Base-by-base conservation (phyloP, 2,113 vertebrate species). In the Marcusenius ussheri region DNA sequence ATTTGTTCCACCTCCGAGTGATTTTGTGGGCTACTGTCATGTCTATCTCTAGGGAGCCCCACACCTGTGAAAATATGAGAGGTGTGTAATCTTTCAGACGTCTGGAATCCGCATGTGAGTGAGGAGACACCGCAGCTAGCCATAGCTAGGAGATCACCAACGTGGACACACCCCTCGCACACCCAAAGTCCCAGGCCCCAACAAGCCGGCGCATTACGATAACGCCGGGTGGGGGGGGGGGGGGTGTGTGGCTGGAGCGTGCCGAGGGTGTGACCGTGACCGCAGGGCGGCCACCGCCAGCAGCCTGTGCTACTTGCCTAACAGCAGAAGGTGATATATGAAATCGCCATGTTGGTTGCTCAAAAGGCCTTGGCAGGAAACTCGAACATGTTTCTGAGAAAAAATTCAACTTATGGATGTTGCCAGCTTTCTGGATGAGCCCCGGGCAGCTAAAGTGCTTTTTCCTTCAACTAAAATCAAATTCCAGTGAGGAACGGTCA, bases 31-130 rank as follows among this genome's bases (percentile, higher is more conserved):
- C 88, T 42, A 27, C 11, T 62, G 56, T 89, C 74, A 62, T 80
- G 51, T 89, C 77, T 89, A 51, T 89, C 39, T 89, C 88, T 62
- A n/a, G 46, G 62, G 88, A 27, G 62, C n/a, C 58, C 62, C 88
- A 74, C 66, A 89, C 45, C 42, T 89, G 89, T 39, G 83, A 31
- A 47, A 47, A 83, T 24, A 3, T 53, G 58, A 58, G 89, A 39
- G 51, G 51, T 58, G 50, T 83, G 31, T 80, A 83, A 83, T 27
- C 35, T 45, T 15, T 10, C 35, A 89, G 88, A 88, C 45, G 88
- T 89, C 45, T 89, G 85, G 45, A 87, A 53, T 50, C 31, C 1
- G 49, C 47, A 47, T 53, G 31, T 17, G 17, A 87, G 6, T 87
- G 50, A 27, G 27, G 85, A 53, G 49, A 47, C 27, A 31, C 85